A percentile compares a stretch with the other conserved stretches of the same genome.
These are phyloP conservation scores for Guaruba guarouba DNA, from an alignment of 2,113 vertebrate species.

Conservation along the genomic window DNA sequence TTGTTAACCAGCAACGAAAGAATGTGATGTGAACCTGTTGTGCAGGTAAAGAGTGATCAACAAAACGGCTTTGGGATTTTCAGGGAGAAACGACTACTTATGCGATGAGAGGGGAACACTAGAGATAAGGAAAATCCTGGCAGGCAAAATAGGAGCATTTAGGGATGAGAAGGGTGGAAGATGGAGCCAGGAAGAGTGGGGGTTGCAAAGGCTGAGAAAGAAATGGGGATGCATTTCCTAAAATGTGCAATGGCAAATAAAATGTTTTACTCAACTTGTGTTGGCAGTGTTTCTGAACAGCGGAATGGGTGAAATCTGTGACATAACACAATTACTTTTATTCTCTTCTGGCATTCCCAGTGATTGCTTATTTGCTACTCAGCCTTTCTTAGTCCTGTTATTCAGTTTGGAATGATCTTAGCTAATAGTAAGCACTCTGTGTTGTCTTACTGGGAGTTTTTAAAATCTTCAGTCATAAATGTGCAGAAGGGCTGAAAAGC, in stretches of 20 bases:
- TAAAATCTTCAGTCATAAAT: conserved; percentile 4
- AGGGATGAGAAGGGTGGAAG: not conserved
- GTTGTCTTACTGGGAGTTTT: not conserved
- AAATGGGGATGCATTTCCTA: not conserved
- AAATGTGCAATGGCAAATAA: not conserved
- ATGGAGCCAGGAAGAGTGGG: not conserved
- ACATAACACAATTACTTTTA: not conserved
- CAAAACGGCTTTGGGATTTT: not conserved
- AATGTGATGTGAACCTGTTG: not conserved
- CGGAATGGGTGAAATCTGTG: not conserved
- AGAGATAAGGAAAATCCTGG: not conserved
- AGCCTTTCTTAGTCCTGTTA: not conserved
- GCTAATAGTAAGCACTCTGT: not conserved
- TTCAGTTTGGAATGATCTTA: not conserved
- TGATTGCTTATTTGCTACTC: not conserved
- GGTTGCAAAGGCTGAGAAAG: not conserved
- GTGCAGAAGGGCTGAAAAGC: conserved; percentile 11
- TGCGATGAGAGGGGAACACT: not conserved
- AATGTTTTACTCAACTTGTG: not conserved
- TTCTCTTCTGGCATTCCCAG: not conserved
- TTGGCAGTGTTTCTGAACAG: not conserved
- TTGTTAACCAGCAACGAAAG: not conserved
- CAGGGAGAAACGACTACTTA: not conserved
- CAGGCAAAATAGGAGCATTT: not conserved
- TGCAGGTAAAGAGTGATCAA: not conserved